A percentile compares a stretch with the other conserved stretches of the same genome.
Evolutionary conservation across 2,113 vertebrate species (phyloP).

Genomic region (Muscicapa adusta): DNA sequence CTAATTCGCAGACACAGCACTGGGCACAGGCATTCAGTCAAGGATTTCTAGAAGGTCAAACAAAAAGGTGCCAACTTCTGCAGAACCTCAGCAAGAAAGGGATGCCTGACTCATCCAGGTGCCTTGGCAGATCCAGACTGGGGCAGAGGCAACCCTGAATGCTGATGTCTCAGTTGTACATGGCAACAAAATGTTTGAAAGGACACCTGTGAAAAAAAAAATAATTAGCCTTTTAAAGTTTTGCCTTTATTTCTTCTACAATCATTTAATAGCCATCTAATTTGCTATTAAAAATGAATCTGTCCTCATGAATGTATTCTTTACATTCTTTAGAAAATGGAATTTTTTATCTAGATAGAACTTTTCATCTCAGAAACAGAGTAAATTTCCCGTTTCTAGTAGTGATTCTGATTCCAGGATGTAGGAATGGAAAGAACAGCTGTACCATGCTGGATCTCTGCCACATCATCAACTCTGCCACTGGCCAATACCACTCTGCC

Average conservation of each 20-base stretch:
- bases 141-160: neutral
- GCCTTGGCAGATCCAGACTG: neutral
- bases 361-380: neutral
- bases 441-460: neutral
- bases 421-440: neutral
- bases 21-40: neutral
- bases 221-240: neutral
- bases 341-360: neutral
- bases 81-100: neutral
- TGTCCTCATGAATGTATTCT: neutral
- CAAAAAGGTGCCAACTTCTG: neutral
- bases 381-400: neutral
- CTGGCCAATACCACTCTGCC: neutral
- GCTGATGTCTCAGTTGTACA: neutral
- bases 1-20: neutral
- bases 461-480: neutral
- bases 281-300: neutral
- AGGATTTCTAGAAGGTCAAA: slow-evolving; percentile 15
- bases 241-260: neutral
- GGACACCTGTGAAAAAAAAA: neutral
- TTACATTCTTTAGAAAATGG: slow-evolving; percentile 17
- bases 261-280: neutral
- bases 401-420: neutral
- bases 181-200: neutral
- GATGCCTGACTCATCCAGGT: neutral